A percentile compares a stretch with the other conserved stretches of the same genome.
Evolutionary conservation across 2,888 invertebrate species (phyloP).

Genomic region (Drosophila neotestacea): DNA sequence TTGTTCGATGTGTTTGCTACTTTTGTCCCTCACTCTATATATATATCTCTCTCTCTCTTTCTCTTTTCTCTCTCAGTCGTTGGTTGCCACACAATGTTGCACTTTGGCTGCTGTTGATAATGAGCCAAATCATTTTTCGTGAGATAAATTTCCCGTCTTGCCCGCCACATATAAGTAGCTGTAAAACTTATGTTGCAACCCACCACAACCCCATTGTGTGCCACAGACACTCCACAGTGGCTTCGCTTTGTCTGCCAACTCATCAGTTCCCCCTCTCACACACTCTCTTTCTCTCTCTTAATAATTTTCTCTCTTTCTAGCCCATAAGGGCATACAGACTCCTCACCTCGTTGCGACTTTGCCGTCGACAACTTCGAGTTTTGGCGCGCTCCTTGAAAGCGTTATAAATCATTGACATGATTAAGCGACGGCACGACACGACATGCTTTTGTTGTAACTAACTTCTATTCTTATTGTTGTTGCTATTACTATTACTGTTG

Average conservation of each 20-base stretch:
- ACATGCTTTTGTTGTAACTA: constrained; percentile 72
- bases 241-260: constrained; percentile 71
- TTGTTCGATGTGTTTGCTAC: constrained; percentile 75
- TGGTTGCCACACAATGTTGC: constrained; percentile 57
- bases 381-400: constrained; percentile 78
- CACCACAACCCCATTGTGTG: constrained; percentile 29
- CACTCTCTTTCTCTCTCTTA: background rate
- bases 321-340: constrained; percentile 10
- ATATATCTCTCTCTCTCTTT: constrained; percentile 6
- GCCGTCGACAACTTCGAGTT: constrained; percentile 79
- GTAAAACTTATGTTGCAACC: constrained; percentile 72
- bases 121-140: constrained; percentile 81
- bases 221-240: constrained; percentile 19
- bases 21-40: constrained; percentile 17
- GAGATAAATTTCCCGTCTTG: constrained; percentile 71
- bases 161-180: constrained; percentile 75
- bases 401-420: constrained; percentile 83
- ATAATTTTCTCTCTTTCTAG: background rate
- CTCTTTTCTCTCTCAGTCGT: constrained; percentile 13
- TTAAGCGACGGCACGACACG: constrained; percentile 80
- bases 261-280: constrained; percentile 45
- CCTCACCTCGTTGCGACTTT: constrained; percentile 51
- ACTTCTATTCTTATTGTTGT: constrained; percentile 17
- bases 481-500: background rate
- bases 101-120: constrained; percentile 79